Evolutionary conservation across 2,888 invertebrate species (phyloP), one percentile per base, ranked within the genome.

Genomic region (Lasioglossum marginatum): DNA sequence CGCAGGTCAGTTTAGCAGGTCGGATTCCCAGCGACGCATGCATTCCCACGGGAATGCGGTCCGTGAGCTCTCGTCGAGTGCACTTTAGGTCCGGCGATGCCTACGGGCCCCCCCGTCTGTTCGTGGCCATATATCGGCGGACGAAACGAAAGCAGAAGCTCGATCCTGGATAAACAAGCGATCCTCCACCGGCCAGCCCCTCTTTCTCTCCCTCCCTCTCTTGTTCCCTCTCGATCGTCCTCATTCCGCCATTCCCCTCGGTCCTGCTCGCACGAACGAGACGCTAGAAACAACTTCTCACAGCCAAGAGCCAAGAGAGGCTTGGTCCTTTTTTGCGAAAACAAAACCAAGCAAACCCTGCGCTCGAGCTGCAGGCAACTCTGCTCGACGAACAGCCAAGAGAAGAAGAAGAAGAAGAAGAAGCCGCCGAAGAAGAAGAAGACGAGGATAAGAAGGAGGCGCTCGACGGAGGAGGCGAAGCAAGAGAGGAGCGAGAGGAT

Each of bases 211-310:
- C 4, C 82, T 40, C 68, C 74, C 78, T 81, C 82, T 45, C 82
- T 71, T 48, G 86, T 85, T 40, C 48, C 74, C 74, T 87, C 82
- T 78, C 81, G 45, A 40, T 76, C 34, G 80, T 81, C 82, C 43
- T 82, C 71, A 4, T 89, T 82, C 76, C 82, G 60, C 63, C 79
- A 45, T 80, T 77, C 75, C 57, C 31, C 43, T 23, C 57, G 57
- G 57, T 43, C 74, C 66, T 84, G 77, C 71, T 85, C 84, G 87
- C 87, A 81, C 87, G 81, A 88, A 88, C 87, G 88, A 87, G 90
- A 88, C 66, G 85, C 89, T 88, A 92, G 87, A 77, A 91, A 87
- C 92, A 90, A 89, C 92, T 92, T 92, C 91, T 92, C 91, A 88
- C 89, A 90, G 87, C 31, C 89, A 63, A 83, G 72, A 83, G 87